Evolutionary conservation across 2,888 invertebrate genomes (phyloP).

Genomic region (Physocephala rufipes): DNA sequence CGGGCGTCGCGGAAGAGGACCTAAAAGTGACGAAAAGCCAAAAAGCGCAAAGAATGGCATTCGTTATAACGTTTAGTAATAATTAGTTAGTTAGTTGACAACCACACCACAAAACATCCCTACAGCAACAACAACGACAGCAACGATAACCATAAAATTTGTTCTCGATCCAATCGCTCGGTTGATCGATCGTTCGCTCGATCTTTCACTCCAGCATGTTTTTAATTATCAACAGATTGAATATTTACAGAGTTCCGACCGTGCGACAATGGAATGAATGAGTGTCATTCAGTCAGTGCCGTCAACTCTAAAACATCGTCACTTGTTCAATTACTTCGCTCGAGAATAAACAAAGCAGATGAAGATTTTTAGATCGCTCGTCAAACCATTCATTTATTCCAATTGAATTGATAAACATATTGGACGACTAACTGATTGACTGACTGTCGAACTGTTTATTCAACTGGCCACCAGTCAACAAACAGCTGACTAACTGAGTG

Average conservation of each 20-base stretch:
- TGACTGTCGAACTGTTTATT: not conserved
- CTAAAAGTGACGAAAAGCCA: not conserved
- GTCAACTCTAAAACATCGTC: too few relatives aligned
- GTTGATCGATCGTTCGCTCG: not conserved
- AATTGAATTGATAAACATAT: not conserved
- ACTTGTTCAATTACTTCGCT: too few relatives aligned
- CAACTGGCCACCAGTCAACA: not conserved
- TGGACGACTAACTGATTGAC: not conserved
- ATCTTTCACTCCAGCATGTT: not conserved
- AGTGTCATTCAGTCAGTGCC: too few relatives aligned
- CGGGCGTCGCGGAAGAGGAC: constrained; percentile 16
- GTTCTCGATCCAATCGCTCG: too few relatives aligned
- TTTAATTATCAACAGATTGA: too few relatives aligned
- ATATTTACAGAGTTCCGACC: too few relatives aligned
- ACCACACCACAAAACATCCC: not conserved
- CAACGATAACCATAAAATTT: not conserved
- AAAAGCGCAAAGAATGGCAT: too few relatives aligned
- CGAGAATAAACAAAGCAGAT: too few relatives aligned
- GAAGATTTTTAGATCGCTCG: not conserved
- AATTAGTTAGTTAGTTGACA: not conserved
- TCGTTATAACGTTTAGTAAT: not conserved
- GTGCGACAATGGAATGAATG: too few relatives aligned
- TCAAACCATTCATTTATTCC: not conserved
- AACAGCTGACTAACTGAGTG: not conserved
- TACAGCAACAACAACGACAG: constrained; percentile 1